Evolutionary conservation across 64 coral and sea anemone genomes (phyloP).

Genomic region (Trachythela sp.): DNA sequence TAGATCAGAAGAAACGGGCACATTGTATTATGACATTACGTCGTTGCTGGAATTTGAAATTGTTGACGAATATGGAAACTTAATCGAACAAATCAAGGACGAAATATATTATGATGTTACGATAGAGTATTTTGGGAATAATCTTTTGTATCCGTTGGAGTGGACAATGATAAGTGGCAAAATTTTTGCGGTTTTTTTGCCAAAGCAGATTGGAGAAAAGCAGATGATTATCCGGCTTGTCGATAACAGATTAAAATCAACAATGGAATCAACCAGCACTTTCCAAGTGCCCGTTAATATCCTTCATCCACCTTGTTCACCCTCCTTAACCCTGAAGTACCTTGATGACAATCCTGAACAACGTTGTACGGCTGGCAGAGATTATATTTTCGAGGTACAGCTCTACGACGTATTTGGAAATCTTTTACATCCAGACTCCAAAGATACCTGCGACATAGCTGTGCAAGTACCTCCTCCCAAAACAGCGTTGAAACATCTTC

Average conservation of each 20-base stretch:
- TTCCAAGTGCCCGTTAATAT: background rate
- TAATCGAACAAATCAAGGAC: background rate
- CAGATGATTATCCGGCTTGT: background rate
- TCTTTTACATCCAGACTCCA: background rate
- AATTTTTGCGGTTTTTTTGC: background rate
- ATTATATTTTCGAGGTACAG: background rate
- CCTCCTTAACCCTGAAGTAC: background rate
- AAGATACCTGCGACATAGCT: background rate
- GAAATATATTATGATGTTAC: background rate
- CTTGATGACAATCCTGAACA: background rate
- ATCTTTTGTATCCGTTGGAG: background rate
- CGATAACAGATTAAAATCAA: background rate
- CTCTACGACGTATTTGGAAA: background rate
- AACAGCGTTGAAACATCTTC: background rate
- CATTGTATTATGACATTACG: background rate
- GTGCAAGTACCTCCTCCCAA: background rate
- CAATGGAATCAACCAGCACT: no score
- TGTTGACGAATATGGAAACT: background rate
- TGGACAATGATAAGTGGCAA: background rate
- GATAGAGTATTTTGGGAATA: background rate
- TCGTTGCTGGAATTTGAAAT: background rate
- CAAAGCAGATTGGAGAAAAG: background rate
- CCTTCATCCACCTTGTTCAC: background rate
- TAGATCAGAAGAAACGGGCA: background rate
- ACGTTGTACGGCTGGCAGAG: background rate